Evolutionary conservation across 2,888 invertebrate genomes (phyloP), one percentile per base, ranked within the genome.

Genomic region (Phaedon cochleariae): DNA sequence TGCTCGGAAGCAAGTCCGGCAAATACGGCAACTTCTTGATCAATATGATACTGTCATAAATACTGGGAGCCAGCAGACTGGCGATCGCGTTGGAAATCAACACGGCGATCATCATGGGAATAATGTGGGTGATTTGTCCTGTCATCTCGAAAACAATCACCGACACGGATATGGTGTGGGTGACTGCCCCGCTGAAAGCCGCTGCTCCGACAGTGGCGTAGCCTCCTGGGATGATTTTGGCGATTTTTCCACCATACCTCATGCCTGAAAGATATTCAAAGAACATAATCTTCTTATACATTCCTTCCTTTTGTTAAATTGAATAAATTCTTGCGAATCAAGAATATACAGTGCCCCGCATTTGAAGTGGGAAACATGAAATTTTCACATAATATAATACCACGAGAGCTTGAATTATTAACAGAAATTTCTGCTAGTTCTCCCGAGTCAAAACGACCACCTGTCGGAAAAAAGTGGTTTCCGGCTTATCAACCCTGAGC

Each of bases 91-190:
- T 98, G 34, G 98, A 93, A 21, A 98, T 93, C 58, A 99, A 85
- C 1, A 98, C 98, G 0, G 98, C 95, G 73, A 98, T 95, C 94
- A 97, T 97, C 63, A 96, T 94, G 0, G 97, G 98, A 54, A 99
- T 90, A 49, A 98, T 91, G 80, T 98, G 97, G 0, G 96, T 95
- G 75, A 99, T 95, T 86, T 99, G 98, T 45, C 98, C 98, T 0
- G 98, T 99, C 92, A 99, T 93, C 85, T 99, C 98, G 83, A 97
- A 97, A 66, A 98, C 94, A 72, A 99, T 98, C 73, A 99, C 98
- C 71, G 97, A 95, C 48, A 98, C 97, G 1, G 97, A 97, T 41
- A 99, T 96, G 0, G 98, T 98, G 84, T 98, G 96, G 0, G 98
- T 99, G 3, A 98, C 97, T 1, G 97, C 95, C 1, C 98, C 98